phyloP scores from a whole-genome alignment of 2,113 vertebrate genomes.

The Onychorhynchus coronatus region DNA sequence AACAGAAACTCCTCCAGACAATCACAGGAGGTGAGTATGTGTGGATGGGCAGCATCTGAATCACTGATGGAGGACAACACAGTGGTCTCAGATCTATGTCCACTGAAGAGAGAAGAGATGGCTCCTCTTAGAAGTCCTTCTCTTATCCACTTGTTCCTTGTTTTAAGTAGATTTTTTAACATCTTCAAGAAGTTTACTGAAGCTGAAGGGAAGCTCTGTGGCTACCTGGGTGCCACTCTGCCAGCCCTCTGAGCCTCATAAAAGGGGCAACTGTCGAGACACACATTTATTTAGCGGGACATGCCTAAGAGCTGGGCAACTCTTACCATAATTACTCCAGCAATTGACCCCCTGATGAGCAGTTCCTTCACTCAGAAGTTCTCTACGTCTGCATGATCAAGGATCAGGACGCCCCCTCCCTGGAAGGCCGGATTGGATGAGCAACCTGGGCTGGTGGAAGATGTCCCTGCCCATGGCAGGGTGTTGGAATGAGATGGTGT shows the following conservation, averaged over 20 bases:
- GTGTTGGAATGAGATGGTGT: rapidly evolving
- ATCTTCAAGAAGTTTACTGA: background rate
- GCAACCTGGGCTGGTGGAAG: background rate
- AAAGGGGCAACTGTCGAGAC: rapidly evolving
- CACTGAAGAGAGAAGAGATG: background rate
- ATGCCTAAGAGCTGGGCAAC: background rate
- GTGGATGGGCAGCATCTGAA: background rate
- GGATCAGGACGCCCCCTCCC: background rate
- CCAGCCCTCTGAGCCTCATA: background rate
- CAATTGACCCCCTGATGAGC: background rate
- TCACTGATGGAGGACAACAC: background rate
- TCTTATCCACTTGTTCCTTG: background rate
- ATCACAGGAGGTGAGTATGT: too few relatives aligned
- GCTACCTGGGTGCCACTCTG: background rate
- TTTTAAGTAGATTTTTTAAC: background rate
- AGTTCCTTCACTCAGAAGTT: background rate
- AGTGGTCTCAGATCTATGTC: rapidly evolving
- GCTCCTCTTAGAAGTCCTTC: background rate
- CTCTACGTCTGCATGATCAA: background rate
- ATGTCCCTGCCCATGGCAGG: background rate
- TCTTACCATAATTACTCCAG: background rate
- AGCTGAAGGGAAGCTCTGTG: background rate
- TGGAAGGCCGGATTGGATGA: background rate
- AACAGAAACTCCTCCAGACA: background rate
- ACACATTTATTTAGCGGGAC: background rate